A percentile compares a stretch with the other conserved stretches of the same genome.
Conservation (phyloP, 1,140 invertebrate species). For the Brachionus angularis region DNA sequence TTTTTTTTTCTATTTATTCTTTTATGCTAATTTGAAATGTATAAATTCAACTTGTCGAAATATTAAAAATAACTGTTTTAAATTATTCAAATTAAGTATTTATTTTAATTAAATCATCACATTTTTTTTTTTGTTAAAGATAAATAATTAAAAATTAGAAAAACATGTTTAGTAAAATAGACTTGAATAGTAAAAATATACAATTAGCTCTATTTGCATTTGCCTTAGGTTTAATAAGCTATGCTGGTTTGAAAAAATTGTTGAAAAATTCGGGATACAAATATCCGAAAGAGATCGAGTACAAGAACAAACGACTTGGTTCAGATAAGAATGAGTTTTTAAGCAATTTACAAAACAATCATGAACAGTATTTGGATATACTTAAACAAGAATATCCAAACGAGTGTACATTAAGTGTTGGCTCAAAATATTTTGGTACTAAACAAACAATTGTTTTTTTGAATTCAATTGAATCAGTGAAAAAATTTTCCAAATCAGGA, state of each 20-base stretch:
- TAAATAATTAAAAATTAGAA: too few species aligned
- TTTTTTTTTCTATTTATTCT: too few species aligned
- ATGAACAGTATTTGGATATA: conserved; percentile 14
- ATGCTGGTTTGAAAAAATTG: background rate
- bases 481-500: conserved; percentile 16
- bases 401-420: background rate
- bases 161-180: conserved; percentile 12
- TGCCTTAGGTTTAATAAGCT: conserved; percentile 6
- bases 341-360: conserved; percentile 19
- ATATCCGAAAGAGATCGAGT: background rate
- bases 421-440: background rate
- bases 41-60: too few species aligned
- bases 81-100: too few species aligned
- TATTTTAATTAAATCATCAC: too few species aligned
- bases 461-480: conserved; percentile 35
- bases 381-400: conserved; percentile 29
- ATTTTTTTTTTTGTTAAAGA: too few species aligned
- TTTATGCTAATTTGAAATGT: too few species aligned
- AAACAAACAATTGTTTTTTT: background rate
- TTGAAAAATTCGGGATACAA: background rate
- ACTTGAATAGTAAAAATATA: background rate
- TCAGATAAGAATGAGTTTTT: conserved; percentile 23
- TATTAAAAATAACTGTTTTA: too few species aligned
- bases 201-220: conserved; percentile 17
- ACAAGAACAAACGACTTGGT: background rate